These are phyloP conservation scores for Heptranchias perlo DNA, from an alignment of 2,113 vertebrate species.

Conservation along the genomic window DNA sequence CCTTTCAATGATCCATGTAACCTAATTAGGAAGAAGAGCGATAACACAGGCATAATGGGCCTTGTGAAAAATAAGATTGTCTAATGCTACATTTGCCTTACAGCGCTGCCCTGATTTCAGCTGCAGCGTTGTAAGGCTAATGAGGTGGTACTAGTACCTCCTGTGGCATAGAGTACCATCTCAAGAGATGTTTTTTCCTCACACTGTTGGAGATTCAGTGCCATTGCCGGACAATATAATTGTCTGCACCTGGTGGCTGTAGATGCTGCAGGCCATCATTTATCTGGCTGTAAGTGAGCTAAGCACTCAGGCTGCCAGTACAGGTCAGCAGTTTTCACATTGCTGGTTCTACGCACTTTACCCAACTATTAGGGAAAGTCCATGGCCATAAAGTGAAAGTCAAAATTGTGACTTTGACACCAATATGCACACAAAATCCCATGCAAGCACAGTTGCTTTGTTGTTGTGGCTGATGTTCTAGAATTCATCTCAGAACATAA, in stretches of 20 bases:
- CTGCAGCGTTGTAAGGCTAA: background rate
- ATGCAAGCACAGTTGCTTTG: background rate
- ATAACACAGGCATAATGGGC: background rate
- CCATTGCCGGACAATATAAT: background rate
- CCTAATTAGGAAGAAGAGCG: constrained; percentile 27
- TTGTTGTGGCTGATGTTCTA: background rate
- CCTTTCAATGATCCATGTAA: constrained; percentile 35
- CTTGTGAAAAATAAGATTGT: constrained; percentile 8
- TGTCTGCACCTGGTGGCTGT: background rate
- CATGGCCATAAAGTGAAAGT: background rate
- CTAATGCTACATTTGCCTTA: background rate
- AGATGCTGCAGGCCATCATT: background rate
- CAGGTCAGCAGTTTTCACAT: background rate
- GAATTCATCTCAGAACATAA: background rate
- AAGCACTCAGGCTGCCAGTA: background rate
- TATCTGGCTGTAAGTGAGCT: background rate
- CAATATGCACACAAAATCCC: background rate
- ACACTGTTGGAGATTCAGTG: background rate
- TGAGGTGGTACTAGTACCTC: background rate
- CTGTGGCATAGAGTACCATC: background rate
- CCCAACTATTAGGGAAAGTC: background rate
- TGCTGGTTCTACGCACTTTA: background rate
- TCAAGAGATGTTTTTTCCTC: background rate
- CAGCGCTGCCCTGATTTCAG: background rate
- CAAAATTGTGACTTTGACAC: background rate